Conservation (phyloP, 64 coral and sea anemone species). For the Stylophora pistillata region DNA sequence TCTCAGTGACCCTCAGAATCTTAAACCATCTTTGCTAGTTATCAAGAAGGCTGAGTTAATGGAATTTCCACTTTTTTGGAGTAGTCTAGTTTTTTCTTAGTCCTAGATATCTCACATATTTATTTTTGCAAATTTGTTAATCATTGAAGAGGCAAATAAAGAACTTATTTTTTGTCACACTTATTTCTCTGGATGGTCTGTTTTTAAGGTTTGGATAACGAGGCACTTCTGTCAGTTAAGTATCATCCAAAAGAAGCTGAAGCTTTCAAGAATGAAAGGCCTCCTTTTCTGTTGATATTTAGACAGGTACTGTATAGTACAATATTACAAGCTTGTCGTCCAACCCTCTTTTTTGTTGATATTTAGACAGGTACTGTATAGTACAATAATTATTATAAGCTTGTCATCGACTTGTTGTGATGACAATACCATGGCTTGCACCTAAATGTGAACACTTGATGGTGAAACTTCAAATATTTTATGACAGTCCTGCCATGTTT, state of each 20-base stretch:
- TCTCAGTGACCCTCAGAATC: too few relatives aligned
- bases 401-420: too few relatives aligned
- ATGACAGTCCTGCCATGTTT: too few relatives aligned
- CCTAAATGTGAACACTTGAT: too few relatives aligned
- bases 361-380: slow-evolving; percentile 81
- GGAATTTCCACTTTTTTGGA: too few relatives aligned
- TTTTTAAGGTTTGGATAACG: slow-evolving; percentile 51
- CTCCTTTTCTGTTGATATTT: slow-evolving; percentile 84
- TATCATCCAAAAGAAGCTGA: slow-evolving; percentile 10
- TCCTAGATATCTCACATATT: not conserved
- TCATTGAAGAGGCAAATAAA: too few relatives aligned
- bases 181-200: not conserved
- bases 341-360: slow-evolving; percentile 60
- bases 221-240: slow-evolving; percentile 39
- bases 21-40: too few relatives aligned
- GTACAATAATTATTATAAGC: not conserved
- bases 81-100: too few relatives aligned
- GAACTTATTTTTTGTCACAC: not conserved
- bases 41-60: too few relatives aligned
- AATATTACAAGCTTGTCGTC: not conserved
- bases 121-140: not conserved
- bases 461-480: too few relatives aligned
- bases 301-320: slow-evolving; percentile 66
- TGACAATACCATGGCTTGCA: too few relatives aligned
- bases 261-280: slow-evolving; percentile 40